Evolutionary conservation across 2,888 invertebrate genomes (phyloP).

Genomic region (Hydrotaea cyrtoneurina): DNA sequence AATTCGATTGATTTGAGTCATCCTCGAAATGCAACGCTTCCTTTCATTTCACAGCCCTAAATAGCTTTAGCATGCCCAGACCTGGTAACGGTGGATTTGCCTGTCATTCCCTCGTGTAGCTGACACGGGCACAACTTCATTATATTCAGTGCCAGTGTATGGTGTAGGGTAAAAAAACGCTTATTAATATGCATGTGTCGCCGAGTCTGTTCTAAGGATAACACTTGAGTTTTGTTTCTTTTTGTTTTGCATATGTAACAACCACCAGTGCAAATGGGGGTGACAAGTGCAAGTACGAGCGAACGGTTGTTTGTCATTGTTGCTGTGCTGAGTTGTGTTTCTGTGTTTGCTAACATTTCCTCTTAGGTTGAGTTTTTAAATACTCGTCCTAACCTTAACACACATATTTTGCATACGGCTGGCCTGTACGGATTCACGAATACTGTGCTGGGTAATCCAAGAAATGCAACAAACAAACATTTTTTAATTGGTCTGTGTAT

Average conservation of each 20-base stretch:
- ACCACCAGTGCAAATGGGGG: conserved; percentile 46
- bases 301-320: neutral
- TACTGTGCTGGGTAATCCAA: conserved; percentile 1
- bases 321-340: neutral
- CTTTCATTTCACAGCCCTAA: no score
- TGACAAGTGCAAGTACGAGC: conserved; percentile 53
- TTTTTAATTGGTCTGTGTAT: conserved; percentile 61
- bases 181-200: conserved; percentile 16
- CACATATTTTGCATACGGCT: conserved; percentile 26
- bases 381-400: conserved; percentile 52
- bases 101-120: neutral
- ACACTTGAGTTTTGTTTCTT: conserved; percentile 33
- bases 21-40: no score
- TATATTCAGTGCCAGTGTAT: no score
- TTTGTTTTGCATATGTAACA: conserved; percentile 22
- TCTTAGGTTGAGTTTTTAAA: conserved; percentile 47
- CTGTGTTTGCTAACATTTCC: conserved; percentile 36
- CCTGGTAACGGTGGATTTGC: no score
- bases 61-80: no score
- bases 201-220: conserved; percentile 6
- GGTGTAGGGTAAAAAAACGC: neutral
- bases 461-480: conserved; percentile 28
- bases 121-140: no score
- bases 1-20: no score
- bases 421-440: neutral